Conservation (phyloP, 2,797 vertebrate species). For the Trematomus bernacchii region DNA sequence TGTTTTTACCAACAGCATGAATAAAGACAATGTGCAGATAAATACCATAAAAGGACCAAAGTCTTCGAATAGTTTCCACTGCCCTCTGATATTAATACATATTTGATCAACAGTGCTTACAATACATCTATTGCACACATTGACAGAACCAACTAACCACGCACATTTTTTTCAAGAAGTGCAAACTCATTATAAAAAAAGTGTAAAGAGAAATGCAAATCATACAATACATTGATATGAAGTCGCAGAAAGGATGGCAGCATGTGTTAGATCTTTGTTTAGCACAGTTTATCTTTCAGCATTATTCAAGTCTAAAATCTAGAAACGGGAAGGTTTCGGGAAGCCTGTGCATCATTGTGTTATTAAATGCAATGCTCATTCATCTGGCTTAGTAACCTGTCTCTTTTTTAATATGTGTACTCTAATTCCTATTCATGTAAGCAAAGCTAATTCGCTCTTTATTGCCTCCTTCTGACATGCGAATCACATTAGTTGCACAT, state of each 20-base stretch:
- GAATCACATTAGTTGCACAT: slow-evolving; percentile 36
- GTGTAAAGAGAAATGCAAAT: no score
- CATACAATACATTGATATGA: no score
- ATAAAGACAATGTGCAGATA: neutral
- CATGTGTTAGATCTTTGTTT: no score
- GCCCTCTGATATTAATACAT: neutral
- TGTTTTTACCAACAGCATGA: neutral
- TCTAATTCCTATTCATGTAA: slow-evolving; percentile 22
- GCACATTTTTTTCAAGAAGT: no score
- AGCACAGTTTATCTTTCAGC: no score
- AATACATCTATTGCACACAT: neutral
- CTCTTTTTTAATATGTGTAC: slow-evolving; percentile 15
- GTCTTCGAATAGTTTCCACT: neutral
- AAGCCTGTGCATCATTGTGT: neutral
- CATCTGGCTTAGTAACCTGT: neutral
- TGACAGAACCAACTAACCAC: no score
- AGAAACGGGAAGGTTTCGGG: neutral
- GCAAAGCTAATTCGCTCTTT: slow-evolving; percentile 24
- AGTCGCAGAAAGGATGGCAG: no score
- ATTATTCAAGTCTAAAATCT: no score
- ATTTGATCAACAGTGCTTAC: neutral
- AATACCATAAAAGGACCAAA: neutral
- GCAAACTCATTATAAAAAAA: no score
- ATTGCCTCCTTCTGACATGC: slow-evolving; percentile 34
- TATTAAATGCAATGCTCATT: slow-evolving; percentile 6